Conservation (phyloP, 2,888 invertebrate genomes). For the Pammene aurita region DNA sequence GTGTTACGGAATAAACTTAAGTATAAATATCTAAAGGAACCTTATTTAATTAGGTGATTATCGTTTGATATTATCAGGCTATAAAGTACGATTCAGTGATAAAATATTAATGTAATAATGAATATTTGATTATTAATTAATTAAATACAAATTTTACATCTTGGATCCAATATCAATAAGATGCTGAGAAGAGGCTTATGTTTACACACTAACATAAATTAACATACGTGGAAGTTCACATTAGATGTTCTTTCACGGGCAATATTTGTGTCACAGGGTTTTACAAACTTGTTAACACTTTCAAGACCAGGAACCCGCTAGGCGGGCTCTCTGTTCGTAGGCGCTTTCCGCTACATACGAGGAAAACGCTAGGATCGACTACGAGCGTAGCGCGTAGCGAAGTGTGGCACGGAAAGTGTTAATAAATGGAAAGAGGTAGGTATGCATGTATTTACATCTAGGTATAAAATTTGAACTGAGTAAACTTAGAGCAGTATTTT, state of each 20-base stretch:
- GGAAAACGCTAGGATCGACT: no score
- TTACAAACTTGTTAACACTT: no score
- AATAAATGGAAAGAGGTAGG: no score
- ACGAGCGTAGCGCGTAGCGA: no score
- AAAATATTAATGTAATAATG: conserved; percentile 9
- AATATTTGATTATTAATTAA: conserved; percentile 22
- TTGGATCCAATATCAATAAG: conserved; percentile 32
- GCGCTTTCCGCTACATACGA: no score
- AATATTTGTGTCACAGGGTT: no score
- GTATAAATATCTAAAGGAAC: not conserved
- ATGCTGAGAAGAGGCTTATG: conserved; percentile 11
- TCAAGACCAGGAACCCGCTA: no score
- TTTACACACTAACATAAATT: conserved; percentile 6
- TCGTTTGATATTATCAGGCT: not conserved
- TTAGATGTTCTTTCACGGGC: conserved; percentile 7
- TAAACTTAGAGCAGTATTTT: not conserved
- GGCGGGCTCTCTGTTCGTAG: no score
- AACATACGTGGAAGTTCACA: conserved; percentile 22
- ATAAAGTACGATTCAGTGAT: not conserved
- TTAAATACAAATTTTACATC: conserved; percentile 8
- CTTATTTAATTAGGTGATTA: conserved; percentile 2
- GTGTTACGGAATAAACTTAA: not conserved
- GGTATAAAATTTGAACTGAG: no score
- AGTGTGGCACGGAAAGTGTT: no score
- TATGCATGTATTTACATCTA: no score